phyloP scores from a whole-genome alignment of 30 jellyfish, hydroid and myxozoan genomes.

The Turritopsis dohrnii region DNA sequence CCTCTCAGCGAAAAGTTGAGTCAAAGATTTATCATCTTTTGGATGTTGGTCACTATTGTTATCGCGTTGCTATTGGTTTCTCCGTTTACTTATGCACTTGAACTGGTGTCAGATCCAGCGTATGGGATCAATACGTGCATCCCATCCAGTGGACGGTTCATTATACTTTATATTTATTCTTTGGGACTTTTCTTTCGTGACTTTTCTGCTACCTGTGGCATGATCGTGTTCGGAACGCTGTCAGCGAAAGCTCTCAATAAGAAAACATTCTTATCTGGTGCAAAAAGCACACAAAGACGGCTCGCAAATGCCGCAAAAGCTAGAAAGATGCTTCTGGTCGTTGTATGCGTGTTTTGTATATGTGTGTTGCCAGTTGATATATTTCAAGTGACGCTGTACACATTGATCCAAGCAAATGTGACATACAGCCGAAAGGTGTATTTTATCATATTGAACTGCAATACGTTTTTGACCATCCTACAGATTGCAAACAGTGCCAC shows the following conservation, averaged over 20 bases:
- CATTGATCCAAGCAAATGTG: slow-evolving; percentile 7
- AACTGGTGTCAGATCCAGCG: slow-evolving; percentile 25
- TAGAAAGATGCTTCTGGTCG: slow-evolving; percentile 43
- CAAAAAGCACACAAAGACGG: neutral
- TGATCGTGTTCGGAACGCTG: slow-evolving; percentile 11
- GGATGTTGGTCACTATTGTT: slow-evolving; percentile 26
- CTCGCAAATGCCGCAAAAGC: slow-evolving; percentile 26
- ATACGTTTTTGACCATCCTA: slow-evolving; percentile 36
- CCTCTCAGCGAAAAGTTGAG: slow-evolving; percentile 46
- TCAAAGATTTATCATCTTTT: slow-evolving; percentile 3
- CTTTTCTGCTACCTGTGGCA: slow-evolving; percentile 32
- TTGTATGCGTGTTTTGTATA: slow-evolving; percentile 47
- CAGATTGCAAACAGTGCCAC: slow-evolving; percentile 54
- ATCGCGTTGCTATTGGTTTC: slow-evolving; percentile 44
- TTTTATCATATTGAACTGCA: slow-evolving; percentile 32
- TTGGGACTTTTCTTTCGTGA: slow-evolving; percentile 46
- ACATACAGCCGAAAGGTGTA: slow-evolving; percentile 22
- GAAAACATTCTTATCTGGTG: neutral
- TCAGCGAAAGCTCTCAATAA: slow-evolving; percentile 12
- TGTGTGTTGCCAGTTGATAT: slow-evolving; percentile 74
- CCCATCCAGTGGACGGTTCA: slow-evolving; percentile 33
- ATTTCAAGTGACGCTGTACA: slow-evolving; percentile 50
- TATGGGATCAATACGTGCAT: slow-evolving; percentile 41
- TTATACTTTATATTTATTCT: slow-evolving; percentile 24
- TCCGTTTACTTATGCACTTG: slow-evolving; percentile 47